These are phyloP conservation scores for Zapus hudsonius DNA, from an alignment of 2,113 vertebrate genomes.

Conservation along the genomic window DNA sequence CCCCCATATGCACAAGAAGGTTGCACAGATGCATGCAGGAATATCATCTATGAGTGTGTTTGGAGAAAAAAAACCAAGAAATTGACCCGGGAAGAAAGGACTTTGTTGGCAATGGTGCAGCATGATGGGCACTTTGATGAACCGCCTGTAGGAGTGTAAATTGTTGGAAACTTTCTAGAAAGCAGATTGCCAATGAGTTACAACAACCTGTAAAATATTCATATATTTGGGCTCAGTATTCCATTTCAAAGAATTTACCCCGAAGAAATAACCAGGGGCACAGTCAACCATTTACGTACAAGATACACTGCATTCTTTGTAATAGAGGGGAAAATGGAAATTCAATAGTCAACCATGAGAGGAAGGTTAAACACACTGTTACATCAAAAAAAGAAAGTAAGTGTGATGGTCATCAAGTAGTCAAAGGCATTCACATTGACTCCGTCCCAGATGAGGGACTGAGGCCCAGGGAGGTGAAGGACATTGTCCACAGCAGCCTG, in stretches of 20 bases:
- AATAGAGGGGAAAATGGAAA: neutral
- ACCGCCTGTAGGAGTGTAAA: conserved; percentile 39
- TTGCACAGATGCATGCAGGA: neutral
- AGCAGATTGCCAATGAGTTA: conserved; percentile 28
- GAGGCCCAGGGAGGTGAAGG: neutral
- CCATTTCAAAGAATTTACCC: conserved; percentile 61
- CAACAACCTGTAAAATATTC: conserved; percentile 50
- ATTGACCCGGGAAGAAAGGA: neutral
- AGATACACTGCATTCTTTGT: conserved; percentile 3
- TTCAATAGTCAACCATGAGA: neutral
- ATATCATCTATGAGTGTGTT: neutral
- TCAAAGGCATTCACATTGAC: fast-evolving
- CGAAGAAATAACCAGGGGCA: conserved; percentile 42
- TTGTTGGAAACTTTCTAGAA: conserved; percentile 61
- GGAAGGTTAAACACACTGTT: neutral
- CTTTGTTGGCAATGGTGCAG: neutral
- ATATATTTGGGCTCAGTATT: conserved; percentile 39
- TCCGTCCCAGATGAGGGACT: neutral
- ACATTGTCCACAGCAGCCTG: neutral
- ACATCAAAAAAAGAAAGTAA: neutral
- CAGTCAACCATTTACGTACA: neutral
- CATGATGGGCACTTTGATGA: neutral
- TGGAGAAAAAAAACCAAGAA: conserved; percentile 13
- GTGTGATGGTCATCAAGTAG: neutral
- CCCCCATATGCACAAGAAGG: neutral